A percentile compares a stretch with the other conserved stretches of the same genome.
Conservation (phyloP, 2,888 invertebrate species). For the Epistrophe eligans region DNA sequence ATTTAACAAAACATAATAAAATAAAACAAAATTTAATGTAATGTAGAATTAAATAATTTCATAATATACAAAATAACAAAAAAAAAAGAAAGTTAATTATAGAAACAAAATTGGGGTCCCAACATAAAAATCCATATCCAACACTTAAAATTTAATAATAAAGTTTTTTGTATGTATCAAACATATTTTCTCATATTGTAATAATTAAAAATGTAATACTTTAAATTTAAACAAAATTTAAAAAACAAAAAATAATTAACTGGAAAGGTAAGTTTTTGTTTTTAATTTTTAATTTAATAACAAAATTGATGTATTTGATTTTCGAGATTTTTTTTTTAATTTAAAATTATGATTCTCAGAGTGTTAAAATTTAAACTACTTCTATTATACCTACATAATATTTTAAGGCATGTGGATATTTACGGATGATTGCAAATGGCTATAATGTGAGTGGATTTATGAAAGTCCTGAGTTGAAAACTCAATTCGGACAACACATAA, state of each 20-base stretch:
- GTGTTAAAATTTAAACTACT: constrained; percentile 20
- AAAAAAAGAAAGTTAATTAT: constrained; percentile 45
- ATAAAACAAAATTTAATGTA: constrained; percentile 61
- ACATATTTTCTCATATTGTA: constrained; percentile 6
- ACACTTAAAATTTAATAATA: constrained; percentile 57
- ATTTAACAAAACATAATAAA: constrained; percentile 52
- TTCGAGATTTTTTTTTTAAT: constrained; percentile 38
- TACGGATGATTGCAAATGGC: constrained; percentile 38
- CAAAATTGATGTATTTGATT: constrained; percentile 2
- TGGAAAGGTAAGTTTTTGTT: constrained; percentile 23
- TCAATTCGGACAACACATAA: constrained; percentile 61
- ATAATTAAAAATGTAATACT: constrained; percentile 69
- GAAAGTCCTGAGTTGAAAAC: constrained; percentile 31
- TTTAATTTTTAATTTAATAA: not conserved
- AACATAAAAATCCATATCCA: constrained; percentile 67
- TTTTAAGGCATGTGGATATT: constrained; percentile 36
- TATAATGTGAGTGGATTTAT: constrained; percentile 19
- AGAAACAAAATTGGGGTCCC: constrained; percentile 48
- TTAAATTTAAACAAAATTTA: constrained; percentile 64
- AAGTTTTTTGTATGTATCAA: constrained; percentile 2
- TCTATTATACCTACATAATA: constrained; percentile 33
- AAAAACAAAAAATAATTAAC: not conserved
- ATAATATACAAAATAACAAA: constrained; percentile 68
- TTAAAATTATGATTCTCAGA: constrained; percentile 68
- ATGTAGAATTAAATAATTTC: constrained; percentile 62